These are phyloP conservation scores for Hydrophis major DNA, from an alignment of 2,797 vertebrate genomes.

Conservation along the genomic window DNA sequence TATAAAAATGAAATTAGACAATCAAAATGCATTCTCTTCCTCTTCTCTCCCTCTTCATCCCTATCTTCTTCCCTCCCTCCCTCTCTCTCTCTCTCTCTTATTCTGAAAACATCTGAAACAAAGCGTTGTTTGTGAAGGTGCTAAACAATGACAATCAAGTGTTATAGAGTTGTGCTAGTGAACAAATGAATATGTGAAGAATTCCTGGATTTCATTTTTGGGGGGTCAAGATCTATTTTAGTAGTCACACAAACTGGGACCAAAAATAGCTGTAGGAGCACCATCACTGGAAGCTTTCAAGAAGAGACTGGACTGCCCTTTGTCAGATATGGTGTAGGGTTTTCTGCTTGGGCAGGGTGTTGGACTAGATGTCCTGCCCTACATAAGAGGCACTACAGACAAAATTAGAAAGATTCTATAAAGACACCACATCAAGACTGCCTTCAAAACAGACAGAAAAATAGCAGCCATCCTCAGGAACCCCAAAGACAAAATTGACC, in stretches of 20 bases:
- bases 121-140: not conserved
- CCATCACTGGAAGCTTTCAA: no score
- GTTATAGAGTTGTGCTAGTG: not conserved
- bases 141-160: not conserved
- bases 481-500: no score
- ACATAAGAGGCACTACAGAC: no score
- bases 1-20: not conserved
- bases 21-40: not conserved
- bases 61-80: accelerated
- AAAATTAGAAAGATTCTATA: no score
- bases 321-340: no score
- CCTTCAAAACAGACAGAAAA: no score
- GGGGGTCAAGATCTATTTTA: not conserved
- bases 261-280: not conserved
- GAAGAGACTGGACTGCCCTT: no score
- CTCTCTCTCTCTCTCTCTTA: not conserved
- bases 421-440: no score
- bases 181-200: not conserved
- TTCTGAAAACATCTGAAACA: not conserved
- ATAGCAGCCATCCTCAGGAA: no score
- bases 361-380: no score
- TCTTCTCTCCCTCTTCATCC: no score
- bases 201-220: not conserved
- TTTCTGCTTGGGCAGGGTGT: no score
- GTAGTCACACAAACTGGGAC: not conserved